Conservation (phyloP, 1,140 invertebrate species). For the Sinella curviseta region DNA sequence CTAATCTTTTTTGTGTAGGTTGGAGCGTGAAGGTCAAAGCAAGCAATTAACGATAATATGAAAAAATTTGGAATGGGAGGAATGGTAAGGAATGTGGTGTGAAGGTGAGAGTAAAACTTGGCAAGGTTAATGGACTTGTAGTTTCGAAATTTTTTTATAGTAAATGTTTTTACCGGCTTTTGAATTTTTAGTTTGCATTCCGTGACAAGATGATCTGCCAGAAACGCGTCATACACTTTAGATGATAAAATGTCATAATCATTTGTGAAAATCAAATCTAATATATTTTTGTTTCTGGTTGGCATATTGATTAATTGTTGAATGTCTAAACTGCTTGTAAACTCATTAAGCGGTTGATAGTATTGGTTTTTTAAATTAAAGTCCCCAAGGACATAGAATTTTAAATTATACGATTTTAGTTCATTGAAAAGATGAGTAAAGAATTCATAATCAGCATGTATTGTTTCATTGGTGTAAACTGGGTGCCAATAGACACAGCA, state of each 20-base stretch:
- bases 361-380: slow-evolving; percentile 15
- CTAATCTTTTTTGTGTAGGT: not conserved
- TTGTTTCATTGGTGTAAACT: not conserved
- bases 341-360: not conserved
- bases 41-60: not conserved
- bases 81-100: not conserved
- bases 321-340: not conserved
- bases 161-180: not conserved
- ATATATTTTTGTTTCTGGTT: not conserved
- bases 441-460: not conserved
- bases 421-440: slow-evolving; percentile 1
- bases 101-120: not conserved
- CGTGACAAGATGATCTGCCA: not conserved
- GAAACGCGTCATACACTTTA: not conserved
- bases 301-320: not conserved
- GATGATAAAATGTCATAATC: too few relatives aligned
- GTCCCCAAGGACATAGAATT: not conserved
- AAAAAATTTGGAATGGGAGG: not conserved
- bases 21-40: not conserved
- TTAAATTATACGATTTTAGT: not conserved
- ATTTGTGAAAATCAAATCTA: slow-evolving; percentile 6
- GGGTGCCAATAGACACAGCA: not conserved
- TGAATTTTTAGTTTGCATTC: not conserved
- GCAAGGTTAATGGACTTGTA: not conserved
- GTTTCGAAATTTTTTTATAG: not conserved